Evolutionary conservation across 2,797 vertebrate genomes (phyloP), one percentile per base, ranked within the genome.

Genomic region (Sarcophilus harrisii): DNA sequence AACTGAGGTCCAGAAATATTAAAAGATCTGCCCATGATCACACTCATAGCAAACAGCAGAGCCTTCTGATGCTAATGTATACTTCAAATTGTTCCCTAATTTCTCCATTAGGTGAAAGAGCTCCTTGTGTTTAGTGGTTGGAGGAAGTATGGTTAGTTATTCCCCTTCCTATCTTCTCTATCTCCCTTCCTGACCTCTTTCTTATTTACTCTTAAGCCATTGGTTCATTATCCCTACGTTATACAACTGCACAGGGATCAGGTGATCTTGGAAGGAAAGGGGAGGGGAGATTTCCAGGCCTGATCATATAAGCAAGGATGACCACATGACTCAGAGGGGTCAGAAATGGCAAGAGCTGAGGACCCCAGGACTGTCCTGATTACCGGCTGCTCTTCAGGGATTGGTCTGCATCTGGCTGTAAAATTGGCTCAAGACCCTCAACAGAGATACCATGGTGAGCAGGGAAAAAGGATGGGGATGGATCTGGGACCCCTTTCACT

Each of bases 381-480:
- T 98, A 99, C 99, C 32, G 99, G 99, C 98, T 99, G 99, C 97
- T 99, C 99, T 93, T 99, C 99, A 0, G 99, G 99, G 96, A 99
- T 99, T 95, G 99, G 99, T 96, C 98, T 99, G 95, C 98, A 99
- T 95, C 99, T 99, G 81, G 99, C 99, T 4, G 99, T 99, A 95
- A 99, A 98, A 95, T 98, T 99, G 98, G 99, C 99, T 73, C 99
- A 96, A 94, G 99, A 99, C 98, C 99, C 99, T 93, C 98, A 98
- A 98, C 98, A 98, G 97, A 99, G 99, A 94, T 99, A 99, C 98
- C 99, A 99, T 97, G 99, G 99, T 99, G 99, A 99, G 98, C 92
- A 95, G 96, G 54, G 0, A 0, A 87, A 24, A 21, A 16, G 45
- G 87, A 54, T 58, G 58, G 90, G 57, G 24, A 5, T 0, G 4